These are phyloP conservation scores for Tinea trinotella DNA, from an alignment of 2,888 invertebrate species.

Conservation along the genomic window DNA sequence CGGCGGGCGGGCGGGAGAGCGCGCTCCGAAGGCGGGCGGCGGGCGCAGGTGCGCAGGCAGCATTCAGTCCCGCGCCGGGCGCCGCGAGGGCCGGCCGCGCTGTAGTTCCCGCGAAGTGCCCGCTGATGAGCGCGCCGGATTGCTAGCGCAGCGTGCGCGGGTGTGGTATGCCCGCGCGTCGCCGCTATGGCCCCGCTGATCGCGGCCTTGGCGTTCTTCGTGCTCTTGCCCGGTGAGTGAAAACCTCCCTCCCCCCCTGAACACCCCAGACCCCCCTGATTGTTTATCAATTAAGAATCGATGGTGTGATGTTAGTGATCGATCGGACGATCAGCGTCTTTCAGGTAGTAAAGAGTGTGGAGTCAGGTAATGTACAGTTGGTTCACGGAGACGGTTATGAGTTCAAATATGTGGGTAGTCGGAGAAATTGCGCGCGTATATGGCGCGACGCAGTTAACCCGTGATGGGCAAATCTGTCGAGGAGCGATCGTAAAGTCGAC, in stretches of 20 bases:
- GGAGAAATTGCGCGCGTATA: not conserved
- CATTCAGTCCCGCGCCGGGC: slow-evolving; percentile 14
- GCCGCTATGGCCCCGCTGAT: slow-evolving; percentile 61
- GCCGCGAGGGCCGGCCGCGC: slow-evolving; percentile 36
- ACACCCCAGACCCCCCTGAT: slow-evolving; percentile 33
- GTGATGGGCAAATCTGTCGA: not conserved
- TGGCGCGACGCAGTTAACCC: not conserved
- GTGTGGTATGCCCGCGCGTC: slow-evolving; percentile 70
- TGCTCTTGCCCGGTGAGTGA: slow-evolving; percentile 65
- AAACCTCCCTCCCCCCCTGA: slow-evolving; percentile 1
- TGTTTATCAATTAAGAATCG: slow-evolving; percentile 36
- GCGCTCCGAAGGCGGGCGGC: not conserved
- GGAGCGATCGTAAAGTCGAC: slow-evolving; percentile 7
- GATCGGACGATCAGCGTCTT: not conserved
- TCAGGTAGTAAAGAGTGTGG: not conserved
- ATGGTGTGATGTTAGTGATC: slow-evolving; percentile 24
- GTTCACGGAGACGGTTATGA: not conserved
- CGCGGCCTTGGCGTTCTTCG: slow-evolving; percentile 62
- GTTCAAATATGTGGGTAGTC: not conserved
- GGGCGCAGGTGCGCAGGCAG: not conserved
- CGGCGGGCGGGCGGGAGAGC: no score
- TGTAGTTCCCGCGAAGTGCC: slow-evolving; percentile 32
- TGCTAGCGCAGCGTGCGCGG: slow-evolving; percentile 69
- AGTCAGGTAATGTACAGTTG: not conserved
- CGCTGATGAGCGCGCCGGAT: slow-evolving; percentile 52